Conservation (phyloP, 2,888 invertebrate species). For the Resseliella maxima region DNA sequence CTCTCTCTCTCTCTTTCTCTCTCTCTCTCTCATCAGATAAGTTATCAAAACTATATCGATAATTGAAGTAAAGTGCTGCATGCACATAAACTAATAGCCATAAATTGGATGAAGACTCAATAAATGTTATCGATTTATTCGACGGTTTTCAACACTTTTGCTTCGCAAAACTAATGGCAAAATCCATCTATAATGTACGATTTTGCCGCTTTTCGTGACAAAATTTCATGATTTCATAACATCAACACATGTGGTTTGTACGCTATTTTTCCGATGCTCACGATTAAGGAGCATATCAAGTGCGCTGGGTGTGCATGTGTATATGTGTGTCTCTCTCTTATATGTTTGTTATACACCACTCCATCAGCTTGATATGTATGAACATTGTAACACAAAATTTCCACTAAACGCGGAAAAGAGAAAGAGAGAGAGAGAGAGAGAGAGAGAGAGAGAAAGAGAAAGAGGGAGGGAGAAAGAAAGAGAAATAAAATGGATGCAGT, state of each 20-base stretch:
- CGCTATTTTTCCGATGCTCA: neutral
- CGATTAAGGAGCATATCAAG: slow-evolving; percentile 5
- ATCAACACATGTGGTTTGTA: slow-evolving; percentile 24
- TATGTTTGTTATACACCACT: neutral
- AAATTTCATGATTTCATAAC: slow-evolving; percentile 43
- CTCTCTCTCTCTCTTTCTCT: no score
- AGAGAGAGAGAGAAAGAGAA: no score
- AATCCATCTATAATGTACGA: neutral
- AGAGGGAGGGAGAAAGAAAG: no score
- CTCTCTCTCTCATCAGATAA: neutral
- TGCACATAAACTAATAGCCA: neutral
- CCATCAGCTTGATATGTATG: neutral
- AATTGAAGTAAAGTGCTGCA: slow-evolving; percentile 31
- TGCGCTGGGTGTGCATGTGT: neutral
- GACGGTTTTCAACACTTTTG: slow-evolving; percentile 1
- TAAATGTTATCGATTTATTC: slow-evolving; percentile 41
- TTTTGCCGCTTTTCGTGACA: slow-evolving; percentile 22
- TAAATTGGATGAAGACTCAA: slow-evolving; percentile 43
- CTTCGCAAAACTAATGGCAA: neutral
- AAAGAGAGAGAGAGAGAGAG: no score
- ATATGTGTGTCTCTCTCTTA: neutral
- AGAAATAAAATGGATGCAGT: slow-evolving; percentile 12
- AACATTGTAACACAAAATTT: neutral
- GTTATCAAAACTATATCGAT: neutral
- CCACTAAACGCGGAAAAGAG: no score